These are phyloP conservation scores for Chaitophorus viminalis DNA, from an alignment of 2,888 invertebrate species.

Conservation along the genomic window DNA sequence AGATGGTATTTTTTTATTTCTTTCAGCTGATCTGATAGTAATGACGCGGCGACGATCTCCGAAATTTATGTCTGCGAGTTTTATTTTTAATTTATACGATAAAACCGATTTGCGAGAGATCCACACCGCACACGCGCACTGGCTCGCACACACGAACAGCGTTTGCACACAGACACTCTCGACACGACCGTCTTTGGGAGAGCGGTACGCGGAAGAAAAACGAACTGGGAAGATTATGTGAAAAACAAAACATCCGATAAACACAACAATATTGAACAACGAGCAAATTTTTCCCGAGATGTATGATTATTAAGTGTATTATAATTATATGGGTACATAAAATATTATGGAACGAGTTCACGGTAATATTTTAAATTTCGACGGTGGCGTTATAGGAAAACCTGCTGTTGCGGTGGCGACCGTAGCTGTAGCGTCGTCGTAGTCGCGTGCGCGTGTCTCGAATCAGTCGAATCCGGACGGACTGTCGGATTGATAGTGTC, in stretches of 20 bases:
- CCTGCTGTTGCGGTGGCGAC: background rate
- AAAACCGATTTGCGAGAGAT: too few species aligned
- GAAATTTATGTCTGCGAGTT: background rate
- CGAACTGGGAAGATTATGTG: background rate
- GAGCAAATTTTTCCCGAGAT: too few species aligned
- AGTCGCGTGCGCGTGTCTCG: background rate
- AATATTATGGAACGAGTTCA: too few species aligned
- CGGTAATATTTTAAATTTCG: background rate
- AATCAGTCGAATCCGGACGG: too few species aligned
- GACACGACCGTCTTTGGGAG: background rate
- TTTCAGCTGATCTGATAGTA: background rate
- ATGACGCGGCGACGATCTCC: background rate
- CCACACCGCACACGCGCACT: too few species aligned
- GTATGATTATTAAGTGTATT: too few species aligned
- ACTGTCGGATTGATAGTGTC: background rate
- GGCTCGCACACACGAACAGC: background rate
- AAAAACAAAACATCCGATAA: too few species aligned
- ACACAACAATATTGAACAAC: background rate
- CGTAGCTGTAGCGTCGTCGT: background rate
- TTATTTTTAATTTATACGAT: background rate
- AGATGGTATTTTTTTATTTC: background rate
- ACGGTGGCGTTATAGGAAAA: background rate
- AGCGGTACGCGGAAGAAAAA: background rate
- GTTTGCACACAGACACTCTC: background rate
- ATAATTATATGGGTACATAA: too few species aligned